Evolutionary conservation across 2,797 vertebrate species (phyloP).

Genomic region (Channa striata): DNA sequence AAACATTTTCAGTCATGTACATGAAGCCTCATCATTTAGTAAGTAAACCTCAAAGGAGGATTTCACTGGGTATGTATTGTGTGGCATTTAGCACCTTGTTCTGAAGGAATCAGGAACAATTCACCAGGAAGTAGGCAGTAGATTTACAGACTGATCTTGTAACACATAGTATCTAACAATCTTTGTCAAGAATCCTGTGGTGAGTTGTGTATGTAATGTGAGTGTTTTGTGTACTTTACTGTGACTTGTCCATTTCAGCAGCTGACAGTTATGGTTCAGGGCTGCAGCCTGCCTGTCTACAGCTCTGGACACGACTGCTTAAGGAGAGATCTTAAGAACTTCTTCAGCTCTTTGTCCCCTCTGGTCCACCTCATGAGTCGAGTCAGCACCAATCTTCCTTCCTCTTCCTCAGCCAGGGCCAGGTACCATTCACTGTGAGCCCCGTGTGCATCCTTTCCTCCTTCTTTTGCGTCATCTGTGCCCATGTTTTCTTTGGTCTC

Average conservation of each 20-base stretch:
- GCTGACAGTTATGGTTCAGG: neutral
- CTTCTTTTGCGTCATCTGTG: slow-evolving; percentile 32
- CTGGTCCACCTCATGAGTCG: slow-evolving; percentile 82
- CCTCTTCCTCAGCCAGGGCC: slow-evolving; percentile 76
- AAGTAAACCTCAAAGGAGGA: no score
- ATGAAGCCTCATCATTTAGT: no score
- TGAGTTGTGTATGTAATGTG: neutral
- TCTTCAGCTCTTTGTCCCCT: slow-evolving; percentile 84
- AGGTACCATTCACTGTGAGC: slow-evolving; percentile 67
- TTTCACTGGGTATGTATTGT: slow-evolving; percentile 7
- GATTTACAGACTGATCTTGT: neutral
- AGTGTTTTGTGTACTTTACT: neutral
- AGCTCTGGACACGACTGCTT: slow-evolving; percentile 78
- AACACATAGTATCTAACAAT: slow-evolving; percentile 7
- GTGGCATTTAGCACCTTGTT: neutral
- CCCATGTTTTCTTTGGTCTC: slow-evolving; percentile 15
- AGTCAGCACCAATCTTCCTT: slow-evolving; percentile 81
- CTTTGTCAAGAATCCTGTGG: neutral
- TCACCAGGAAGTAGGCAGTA: slow-evolving; percentile 10
- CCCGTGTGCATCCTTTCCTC: slow-evolving; percentile 26
- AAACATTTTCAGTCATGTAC: neutral
- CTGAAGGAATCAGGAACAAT: slow-evolving; percentile 15
- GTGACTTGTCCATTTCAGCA: neutral
- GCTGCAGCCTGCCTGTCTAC: slow-evolving; percentile 4
- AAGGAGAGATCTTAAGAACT: slow-evolving; percentile 81